These are phyloP conservation scores for Tachysurus fulvidraco DNA, from an alignment of 2,113 vertebrate species.

Conservation along the genomic window DNA sequence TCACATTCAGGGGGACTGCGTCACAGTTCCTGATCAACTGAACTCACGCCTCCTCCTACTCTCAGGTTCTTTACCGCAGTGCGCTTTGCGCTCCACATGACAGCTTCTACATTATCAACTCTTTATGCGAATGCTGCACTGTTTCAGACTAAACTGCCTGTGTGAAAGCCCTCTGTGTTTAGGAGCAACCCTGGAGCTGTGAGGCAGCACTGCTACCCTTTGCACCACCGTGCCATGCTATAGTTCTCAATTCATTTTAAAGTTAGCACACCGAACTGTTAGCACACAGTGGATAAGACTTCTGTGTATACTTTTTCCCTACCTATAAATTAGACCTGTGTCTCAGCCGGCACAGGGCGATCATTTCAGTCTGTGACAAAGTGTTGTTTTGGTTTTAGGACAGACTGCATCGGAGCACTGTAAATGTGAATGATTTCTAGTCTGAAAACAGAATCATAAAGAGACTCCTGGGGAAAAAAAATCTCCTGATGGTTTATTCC, in stretches of 20 bases:
- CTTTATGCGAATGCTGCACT: too few species aligned
- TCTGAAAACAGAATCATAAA: conserved; percentile 18
- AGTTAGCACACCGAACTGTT: not conserved
- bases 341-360: not conserved
- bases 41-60: too few species aligned
- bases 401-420: not conserved
- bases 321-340: not conserved
- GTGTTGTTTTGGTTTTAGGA: not conserved
- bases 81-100: too few species aligned
- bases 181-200: not conserved
- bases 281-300: not conserved
- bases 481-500: not conserved
- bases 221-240: not conserved
- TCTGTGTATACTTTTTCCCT: not conserved
- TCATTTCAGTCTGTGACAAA: conserved; percentile 5
- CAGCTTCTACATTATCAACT: too few species aligned
- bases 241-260: not conserved
- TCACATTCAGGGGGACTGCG: too few species aligned
- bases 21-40: too few species aligned
- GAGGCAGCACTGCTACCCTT: not conserved
- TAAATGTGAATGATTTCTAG: conserved; percentile 10
- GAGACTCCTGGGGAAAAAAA: not conserved
- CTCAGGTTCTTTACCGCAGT: too few species aligned
- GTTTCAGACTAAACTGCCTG: too few species aligned
- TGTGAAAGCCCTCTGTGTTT: not conserved